These are phyloP conservation scores for Atlantisia rogersi DNA, from an alignment of 2,113 vertebrate genomes.

Conservation along the genomic window DNA sequence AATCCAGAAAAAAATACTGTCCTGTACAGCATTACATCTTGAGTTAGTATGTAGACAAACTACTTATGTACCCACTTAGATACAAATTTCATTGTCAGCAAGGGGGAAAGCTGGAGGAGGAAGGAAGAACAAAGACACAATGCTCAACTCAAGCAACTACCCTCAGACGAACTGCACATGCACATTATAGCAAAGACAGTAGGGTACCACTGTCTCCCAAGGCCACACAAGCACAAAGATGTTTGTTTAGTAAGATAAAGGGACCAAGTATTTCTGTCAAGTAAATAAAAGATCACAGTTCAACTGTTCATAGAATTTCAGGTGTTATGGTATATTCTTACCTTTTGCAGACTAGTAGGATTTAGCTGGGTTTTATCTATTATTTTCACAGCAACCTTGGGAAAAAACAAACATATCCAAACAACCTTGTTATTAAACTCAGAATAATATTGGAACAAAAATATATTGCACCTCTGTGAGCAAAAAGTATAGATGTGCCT, in stretches of 20 bases:
- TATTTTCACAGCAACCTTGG: slow-evolving; percentile 96
- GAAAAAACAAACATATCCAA: background rate
- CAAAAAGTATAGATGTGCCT: background rate
- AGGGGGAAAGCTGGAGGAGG: background rate
- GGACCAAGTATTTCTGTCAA: background rate
- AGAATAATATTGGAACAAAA: background rate
- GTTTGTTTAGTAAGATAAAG: background rate
- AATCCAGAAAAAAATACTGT: background rate
- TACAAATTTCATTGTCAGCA: background rate
- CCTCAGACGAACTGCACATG: background rate
- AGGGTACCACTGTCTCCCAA: background rate
- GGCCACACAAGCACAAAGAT: background rate
- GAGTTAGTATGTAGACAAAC: background rate
- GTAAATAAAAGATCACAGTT: background rate
- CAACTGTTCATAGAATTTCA: slow-evolving; percentile 8
- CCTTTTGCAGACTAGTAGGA: slow-evolving; percentile 98
- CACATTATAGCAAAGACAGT: background rate
- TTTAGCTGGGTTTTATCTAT: slow-evolving; percentile 99
- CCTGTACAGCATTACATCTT: background rate
- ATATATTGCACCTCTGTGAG: background rate
- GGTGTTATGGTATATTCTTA: slow-evolving; percentile 67
- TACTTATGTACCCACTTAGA: background rate
- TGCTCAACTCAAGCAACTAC: background rate
- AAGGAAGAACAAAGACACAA: background rate
- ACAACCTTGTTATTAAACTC: background rate